Conservation (phyloP, 1,140 invertebrate genomes). For the Zaprionus gabonicus region DNA sequence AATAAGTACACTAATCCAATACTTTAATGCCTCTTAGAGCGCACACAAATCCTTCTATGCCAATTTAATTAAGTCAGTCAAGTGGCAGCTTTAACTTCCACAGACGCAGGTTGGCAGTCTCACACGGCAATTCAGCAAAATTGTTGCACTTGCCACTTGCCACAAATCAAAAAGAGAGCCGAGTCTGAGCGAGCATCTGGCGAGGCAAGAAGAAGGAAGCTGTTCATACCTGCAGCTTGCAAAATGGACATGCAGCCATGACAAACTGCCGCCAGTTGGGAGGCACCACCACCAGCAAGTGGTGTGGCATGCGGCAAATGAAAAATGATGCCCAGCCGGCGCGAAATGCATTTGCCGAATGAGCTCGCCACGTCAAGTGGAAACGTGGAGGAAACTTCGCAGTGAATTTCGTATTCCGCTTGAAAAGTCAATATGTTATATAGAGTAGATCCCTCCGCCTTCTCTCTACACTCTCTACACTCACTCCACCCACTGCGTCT, state of each 20-base stretch:
- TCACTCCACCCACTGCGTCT: background rate
- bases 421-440: conserved; percentile 55
- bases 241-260: conserved; percentile 35
- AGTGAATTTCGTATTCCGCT: background rate
- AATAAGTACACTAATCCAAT: background rate
- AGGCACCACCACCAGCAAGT: conserved; percentile 4
- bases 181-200: conserved; percentile 12
- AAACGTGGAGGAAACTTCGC: conserved; percentile 26
- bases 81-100: background rate
- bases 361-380: conserved; percentile 62
- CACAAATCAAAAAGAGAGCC: conserved; percentile 45
- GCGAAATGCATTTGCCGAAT: conserved; percentile 71
- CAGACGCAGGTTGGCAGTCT: background rate
- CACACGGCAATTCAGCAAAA: conserved; percentile 35
- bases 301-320: conserved; percentile 52
- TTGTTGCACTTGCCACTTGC: conserved; percentile 38
- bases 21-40: background rate
- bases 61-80: conserved; percentile 4
- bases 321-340: conserved; percentile 64
- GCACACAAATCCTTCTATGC: background rate
- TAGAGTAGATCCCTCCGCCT: background rate
- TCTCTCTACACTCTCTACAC: background rate
- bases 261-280: conserved; percentile 69
- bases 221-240: background rate
- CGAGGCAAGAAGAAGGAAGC: conserved; percentile 2